A percentile compares a stretch with the other conserved stretches of the same genome.
These are phyloP conservation scores for Anoura caudifer DNA, from an alignment of 2,113 vertebrate genomes.

Conservation along the genomic window DNA sequence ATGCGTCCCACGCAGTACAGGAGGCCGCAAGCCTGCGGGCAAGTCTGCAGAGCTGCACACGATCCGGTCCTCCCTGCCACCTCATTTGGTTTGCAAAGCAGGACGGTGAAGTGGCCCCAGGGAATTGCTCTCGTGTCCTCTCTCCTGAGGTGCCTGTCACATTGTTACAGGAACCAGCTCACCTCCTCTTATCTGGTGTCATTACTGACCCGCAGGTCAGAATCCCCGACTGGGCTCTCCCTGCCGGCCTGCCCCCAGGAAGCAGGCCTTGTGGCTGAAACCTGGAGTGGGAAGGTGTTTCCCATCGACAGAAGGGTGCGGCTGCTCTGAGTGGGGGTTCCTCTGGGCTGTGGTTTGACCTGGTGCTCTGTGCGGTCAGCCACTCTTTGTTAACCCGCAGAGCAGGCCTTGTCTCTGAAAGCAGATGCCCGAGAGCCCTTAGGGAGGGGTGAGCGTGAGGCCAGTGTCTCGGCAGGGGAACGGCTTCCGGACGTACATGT, in stretches of 20 bases:
- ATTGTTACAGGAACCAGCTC: conserved; percentile 38
- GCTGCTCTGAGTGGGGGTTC: not conserved
- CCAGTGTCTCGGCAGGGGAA: not conserved
- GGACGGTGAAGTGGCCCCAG: conserved; percentile 40
- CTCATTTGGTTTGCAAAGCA: conserved; percentile 3
- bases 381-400: not conserved
- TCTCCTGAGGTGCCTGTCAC: conserved; percentile 37
- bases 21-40: too few species aligned
- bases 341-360: not conserved
- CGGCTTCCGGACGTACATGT: not conserved
- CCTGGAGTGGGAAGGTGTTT: not conserved
- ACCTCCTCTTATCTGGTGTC: conserved; percentile 49
- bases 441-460: not conserved
- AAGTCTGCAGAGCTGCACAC: too few species aligned
- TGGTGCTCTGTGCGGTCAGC: not conserved
- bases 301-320: too few species aligned
- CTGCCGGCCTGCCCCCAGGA: not conserved
- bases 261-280: not conserved
- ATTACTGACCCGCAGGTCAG: conserved; percentile 35
- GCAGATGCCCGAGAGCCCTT: not conserved
- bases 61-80: not conserved
- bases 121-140: conserved; percentile 44
- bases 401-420: not conserved
- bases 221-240: not conserved
- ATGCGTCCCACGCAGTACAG: not conserved